phyloP scores from a whole-genome alignment of 2,797 vertebrate genomes.

The Tapera naevia region DNA sequence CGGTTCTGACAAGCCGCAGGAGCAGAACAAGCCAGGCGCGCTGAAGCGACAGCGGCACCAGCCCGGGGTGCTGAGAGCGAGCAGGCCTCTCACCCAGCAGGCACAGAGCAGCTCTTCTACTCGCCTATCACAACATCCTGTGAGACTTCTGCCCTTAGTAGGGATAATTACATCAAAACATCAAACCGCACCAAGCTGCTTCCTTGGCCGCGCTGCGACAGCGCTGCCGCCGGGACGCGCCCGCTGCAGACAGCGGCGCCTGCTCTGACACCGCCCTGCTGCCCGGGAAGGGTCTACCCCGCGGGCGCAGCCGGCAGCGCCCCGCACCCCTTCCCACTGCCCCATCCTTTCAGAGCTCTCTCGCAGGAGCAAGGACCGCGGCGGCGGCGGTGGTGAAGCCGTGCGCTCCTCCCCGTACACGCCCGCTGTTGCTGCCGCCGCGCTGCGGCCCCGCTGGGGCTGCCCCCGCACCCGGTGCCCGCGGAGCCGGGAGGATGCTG shows the following conservation, averaged over 20 bases:
- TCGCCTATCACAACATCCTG: rapidly evolving
- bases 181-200: rapidly evolving
- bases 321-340: background rate
- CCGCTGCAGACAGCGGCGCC: background rate
- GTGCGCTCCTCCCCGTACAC: background rate
- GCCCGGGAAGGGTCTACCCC: too few relatives aligned
- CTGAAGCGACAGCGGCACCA: rapidly evolving
- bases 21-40: rapidly evolving
- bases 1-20: background rate
- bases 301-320: too few relatives aligned
- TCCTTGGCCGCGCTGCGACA: rapidly evolving
- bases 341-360: background rate
- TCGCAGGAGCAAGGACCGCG: too few relatives aligned
- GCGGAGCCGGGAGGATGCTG: too few relatives aligned
- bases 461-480: too few relatives aligned
- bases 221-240: background rate
- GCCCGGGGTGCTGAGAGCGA: rapidly evolving
- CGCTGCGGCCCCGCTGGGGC: background rate
- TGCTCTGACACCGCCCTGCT: too few relatives aligned
- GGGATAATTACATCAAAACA: background rate
- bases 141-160: background rate
- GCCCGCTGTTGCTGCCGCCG: background rate
- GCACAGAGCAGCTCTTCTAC: background rate
- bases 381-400: background rate
- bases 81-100: background rate